Base-by-base conservation (phyloP, 2,113 vertebrate genomes). In the Syrmaticus mikado region DNA sequence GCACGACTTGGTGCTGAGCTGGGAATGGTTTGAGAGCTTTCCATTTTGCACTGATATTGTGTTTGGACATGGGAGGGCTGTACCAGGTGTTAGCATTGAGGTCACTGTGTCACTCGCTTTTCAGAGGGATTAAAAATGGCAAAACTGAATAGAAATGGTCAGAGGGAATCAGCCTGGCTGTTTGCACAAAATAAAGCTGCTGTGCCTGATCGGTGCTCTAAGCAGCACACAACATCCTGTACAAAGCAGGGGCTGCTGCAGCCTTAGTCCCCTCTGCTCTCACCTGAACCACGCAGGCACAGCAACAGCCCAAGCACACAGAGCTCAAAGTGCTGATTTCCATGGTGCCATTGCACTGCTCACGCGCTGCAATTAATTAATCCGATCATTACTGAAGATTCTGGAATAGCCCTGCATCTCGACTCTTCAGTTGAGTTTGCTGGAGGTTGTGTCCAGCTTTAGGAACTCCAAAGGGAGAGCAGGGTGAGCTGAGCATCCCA, bases 211-310 rank as follows among this genome's bases (percentile, higher is more conserved):
- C 66, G 18, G 58, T 20, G 62, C 25, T 27, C 61, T 53, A 32
- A 65, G 7, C 50, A 50, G 27, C 32, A 32, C 1, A 0, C 24
- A 5, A 17, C 21, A 6, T 13, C 40, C 25, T 43, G 27, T 0
- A 1, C 28, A 4, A 1, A 53, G 13, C 48, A 45, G 25, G 34
- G 48, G 30, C 34, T 28, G 66, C 60, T 28, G 71, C 61, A 25
- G n/a, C 16, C 55, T 16, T 18, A 32, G 9, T 46, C 30, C 36
- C 28, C 25, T 32, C 62, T 36, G 11, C 11, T 38, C 32, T 55
- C 60, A n/a, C 43, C 2, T 7, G 28, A 34, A 3, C 13, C 2
- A 2, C 8, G 5, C 0, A 2, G 45, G 22, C 40, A 62, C 3
- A 81, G 71, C 19, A 14, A 10, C 17, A 67, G 65, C 19, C 28